A percentile compares a stretch with the other conserved stretches of the same genome.
phyloP scores from a whole-genome alignment of 2,113 vertebrate species.

The Pterocles orientalis region DNA sequence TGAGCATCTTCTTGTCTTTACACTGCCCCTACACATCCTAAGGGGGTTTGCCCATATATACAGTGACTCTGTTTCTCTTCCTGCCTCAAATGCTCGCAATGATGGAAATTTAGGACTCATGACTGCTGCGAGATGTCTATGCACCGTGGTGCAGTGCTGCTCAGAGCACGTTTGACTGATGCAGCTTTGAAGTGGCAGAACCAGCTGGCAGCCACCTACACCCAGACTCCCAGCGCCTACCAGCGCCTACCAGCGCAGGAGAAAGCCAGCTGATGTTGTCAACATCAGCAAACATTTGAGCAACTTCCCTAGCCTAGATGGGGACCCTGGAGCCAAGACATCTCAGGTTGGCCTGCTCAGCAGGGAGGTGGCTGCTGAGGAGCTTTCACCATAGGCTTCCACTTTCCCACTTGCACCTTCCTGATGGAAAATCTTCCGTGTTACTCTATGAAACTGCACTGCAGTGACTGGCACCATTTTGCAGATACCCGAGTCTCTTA shows the following conservation, averaged over 20 bases:
- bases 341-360: neutral
- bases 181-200: neutral
- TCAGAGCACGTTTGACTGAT: neutral
- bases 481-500: neutral
- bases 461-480: neutral
- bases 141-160: neutral
- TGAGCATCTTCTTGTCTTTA: neutral
- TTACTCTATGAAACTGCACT: neutral
- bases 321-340: neutral
- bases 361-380: neutral
- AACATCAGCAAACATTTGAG: neutral
- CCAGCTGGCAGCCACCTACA: neutral
- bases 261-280: neutral
- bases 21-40: neutral
- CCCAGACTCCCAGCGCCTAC: neutral
- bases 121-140: neutral
- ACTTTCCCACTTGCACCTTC: neutral
- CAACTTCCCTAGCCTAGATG: neutral
- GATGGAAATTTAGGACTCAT: neutral
- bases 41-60: neutral
- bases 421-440: neutral
- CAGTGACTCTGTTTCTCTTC: neutral
- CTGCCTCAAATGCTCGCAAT: fast-evolving
- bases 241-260: neutral
- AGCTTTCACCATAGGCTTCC: neutral